These are phyloP conservation scores for Lacerta agilis DNA, from an alignment of 2,797 vertebrate species.

Conservation along the genomic window DNA sequence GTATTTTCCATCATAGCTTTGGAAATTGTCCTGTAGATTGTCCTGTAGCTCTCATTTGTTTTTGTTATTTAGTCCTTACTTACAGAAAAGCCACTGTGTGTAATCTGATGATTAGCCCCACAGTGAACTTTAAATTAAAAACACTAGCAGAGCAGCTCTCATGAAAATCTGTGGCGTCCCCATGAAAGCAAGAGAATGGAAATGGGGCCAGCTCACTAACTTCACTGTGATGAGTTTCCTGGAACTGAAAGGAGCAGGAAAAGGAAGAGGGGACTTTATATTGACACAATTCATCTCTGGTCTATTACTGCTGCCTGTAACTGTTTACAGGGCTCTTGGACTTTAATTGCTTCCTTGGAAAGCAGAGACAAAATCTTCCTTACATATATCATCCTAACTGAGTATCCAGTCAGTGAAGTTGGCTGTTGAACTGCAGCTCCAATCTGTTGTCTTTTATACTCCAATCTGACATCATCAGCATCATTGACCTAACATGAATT, in stretches of 20 bases:
- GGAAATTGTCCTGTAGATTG: neutral
- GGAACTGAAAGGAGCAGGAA: conserved; percentile 41
- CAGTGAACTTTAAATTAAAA: conserved; percentile 64
- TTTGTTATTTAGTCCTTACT: conserved; percentile 39
- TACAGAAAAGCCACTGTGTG: conserved; percentile 39
- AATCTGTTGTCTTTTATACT: no score
- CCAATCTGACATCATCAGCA: no score
- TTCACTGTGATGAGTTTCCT: conserved; percentile 55
- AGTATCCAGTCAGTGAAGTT: conserved; percentile 23
- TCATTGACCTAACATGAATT: no score
- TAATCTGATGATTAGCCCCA: conserved; percentile 52
- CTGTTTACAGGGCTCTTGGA: neutral
- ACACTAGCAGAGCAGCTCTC: conserved; percentile 48
- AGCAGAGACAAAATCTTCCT: conserved; percentile 1
- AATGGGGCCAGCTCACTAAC: conserved; percentile 41
- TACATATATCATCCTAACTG: conserved; percentile 28
- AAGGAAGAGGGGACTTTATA: conserved; percentile 43
- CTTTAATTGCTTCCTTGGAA: conserved; percentile 18
- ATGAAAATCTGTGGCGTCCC: conserved; percentile 42
- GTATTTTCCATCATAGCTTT: neutral
- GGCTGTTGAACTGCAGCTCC: neutral
- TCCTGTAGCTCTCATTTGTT: neutral
- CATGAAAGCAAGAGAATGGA: conserved; percentile 36
- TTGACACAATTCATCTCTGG: conserved; percentile 35
- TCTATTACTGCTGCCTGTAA: conserved; percentile 25